Conservation (phyloP, 2,797 vertebrate genomes). For the Lepus oiostolus region DNA sequence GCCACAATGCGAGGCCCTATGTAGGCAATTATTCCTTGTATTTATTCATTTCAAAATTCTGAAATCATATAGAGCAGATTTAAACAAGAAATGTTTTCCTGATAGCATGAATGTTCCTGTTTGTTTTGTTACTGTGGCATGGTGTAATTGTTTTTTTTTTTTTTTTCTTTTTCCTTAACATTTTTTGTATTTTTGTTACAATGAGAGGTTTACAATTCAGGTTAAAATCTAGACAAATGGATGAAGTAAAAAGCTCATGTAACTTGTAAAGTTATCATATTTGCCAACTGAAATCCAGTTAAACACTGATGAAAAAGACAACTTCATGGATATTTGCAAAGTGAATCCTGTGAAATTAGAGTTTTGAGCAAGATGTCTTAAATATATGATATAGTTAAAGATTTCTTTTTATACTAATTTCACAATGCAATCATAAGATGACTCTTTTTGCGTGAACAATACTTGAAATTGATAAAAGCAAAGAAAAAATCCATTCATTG, state of each 20-base stretch:
- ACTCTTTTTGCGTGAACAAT: neutral
- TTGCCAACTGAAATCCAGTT: neutral
- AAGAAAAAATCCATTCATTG: neutral
- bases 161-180: neutral
- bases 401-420: neutral
- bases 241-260: neutral
- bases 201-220: neutral
- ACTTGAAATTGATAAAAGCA: neutral
- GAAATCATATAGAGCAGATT: neutral
- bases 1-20: neutral
- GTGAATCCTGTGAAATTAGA: neutral
- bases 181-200: neutral
- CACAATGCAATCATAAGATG: neutral
- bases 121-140: neutral
- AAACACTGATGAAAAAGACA: neutral
- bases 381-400: neutral
- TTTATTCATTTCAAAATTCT: neutral
- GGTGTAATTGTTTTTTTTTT: neutral
- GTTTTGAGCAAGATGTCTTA: neutral
- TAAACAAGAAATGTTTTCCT: neutral
- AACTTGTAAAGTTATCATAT: neutral
- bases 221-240: neutral
- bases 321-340: neutral
- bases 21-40: neutral
- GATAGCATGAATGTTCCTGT: neutral